These are phyloP conservation scores for Heliconius hortense DNA, from an alignment of 2,888 invertebrate genomes.

Conservation along the genomic window DNA sequence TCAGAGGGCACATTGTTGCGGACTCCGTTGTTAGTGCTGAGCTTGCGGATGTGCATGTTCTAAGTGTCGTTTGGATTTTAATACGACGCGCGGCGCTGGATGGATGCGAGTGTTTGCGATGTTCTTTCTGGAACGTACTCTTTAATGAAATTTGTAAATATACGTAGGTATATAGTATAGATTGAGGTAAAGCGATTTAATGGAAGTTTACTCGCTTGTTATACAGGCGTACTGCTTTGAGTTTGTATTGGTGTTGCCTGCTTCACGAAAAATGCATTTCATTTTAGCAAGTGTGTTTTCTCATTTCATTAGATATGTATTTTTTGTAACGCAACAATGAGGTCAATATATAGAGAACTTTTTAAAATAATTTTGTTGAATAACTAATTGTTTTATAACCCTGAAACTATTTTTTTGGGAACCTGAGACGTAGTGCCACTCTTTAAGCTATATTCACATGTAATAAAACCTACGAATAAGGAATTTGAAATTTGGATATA, in stretches of 20 bases:
- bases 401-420: too few relatives aligned
- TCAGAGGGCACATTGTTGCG: constrained; percentile 82
- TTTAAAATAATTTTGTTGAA: too few relatives aligned
- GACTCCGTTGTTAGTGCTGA: constrained; percentile 79
- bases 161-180: neutral
- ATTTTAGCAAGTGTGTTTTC: neutral
- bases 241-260: neutral
- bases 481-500: neutral
- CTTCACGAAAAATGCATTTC: neutral
- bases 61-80: constrained; percentile 76
- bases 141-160: neutral
- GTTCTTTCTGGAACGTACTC: constrained; percentile 25
- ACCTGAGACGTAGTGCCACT: too few relatives aligned
- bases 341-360: neutral
- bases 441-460: neutral
- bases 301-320: neutral
- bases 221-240: neutral
- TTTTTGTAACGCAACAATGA: neutral
- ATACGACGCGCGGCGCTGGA: constrained; percentile 58
- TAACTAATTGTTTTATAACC: too few relatives aligned
- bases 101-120: constrained; percentile 36
- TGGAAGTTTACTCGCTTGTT: neutral
- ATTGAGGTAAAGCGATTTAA: neutral
- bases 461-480: neutral
- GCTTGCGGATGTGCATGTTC: constrained; percentile 78